These are phyloP conservation scores for Poeciliopsis turrubarensis DNA, from an alignment of 2,113 vertebrate species.

Conservation along the genomic window DNA sequence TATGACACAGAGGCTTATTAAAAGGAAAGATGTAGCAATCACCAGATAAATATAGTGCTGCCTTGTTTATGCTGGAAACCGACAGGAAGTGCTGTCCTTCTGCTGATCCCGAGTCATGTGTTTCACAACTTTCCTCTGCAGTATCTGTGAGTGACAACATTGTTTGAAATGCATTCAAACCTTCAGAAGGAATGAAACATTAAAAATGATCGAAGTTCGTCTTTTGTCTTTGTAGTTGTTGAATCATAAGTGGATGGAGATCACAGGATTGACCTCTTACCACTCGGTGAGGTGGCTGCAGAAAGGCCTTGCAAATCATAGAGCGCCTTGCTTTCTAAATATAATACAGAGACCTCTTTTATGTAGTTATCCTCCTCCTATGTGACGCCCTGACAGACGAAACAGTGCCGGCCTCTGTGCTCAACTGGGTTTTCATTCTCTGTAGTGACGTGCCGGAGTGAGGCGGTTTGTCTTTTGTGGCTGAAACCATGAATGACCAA, in stretches of 20 bases:
- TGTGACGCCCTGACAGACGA: constrained; percentile 37
- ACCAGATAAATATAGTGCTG: not conserved
- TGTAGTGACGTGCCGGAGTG: constrained; percentile 7
- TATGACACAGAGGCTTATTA: not conserved
- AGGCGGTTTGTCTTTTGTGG: constrained; percentile 3
- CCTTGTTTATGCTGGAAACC: not conserved
- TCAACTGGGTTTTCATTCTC: constrained; percentile 21
- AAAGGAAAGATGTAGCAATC: not conserved
- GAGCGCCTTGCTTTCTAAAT: constrained; percentile 48
- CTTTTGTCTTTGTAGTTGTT: not conserved
- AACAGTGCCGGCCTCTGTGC: constrained; percentile 30
- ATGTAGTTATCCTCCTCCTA: constrained; percentile 9
- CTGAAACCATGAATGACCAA: constrained; percentile 38
- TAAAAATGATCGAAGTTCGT: too few relatives aligned
- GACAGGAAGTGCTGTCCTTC: not conserved
- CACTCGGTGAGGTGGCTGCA: constrained; percentile 42
- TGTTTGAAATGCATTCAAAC: too few relatives aligned
- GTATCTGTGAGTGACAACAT: too few relatives aligned
- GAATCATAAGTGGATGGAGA: not conserved
- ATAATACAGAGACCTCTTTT: constrained; percentile 39
- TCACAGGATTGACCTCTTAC: constrained; percentile 23
- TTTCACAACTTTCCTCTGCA: not conserved
- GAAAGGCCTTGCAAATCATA: constrained; percentile 37
- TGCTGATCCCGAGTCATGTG: not conserved
- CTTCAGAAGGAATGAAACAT: too few relatives aligned